A percentile compares a stretch with the other conserved stretches of the same genome.
phyloP scores from a whole-genome alignment of 2,888 invertebrate genomes.

The Eupithecia subfuscata region DNA sequence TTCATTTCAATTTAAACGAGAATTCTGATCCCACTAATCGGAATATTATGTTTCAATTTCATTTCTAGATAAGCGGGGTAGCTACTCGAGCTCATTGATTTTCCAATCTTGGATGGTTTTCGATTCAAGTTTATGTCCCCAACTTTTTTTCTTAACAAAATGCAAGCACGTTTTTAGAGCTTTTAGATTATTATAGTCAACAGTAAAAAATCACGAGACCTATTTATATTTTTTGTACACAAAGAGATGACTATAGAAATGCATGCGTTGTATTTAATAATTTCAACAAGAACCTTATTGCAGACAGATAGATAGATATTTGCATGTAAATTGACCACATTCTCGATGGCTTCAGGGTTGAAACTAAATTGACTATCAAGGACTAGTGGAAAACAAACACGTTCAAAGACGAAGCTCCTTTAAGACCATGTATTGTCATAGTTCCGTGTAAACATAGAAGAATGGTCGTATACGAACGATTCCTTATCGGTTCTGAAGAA shows the following conservation, averaged over 20 bases:
- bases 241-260: background rate
- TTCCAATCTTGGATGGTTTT: slow-evolving; percentile 39
- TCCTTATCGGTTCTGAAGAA: background rate
- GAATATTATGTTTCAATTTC: slow-evolving; percentile 73
- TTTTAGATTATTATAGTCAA: background rate
- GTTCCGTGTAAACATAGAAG: slow-evolving; percentile 12
- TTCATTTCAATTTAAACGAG: slow-evolving; percentile 67
- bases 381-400: slow-evolving; percentile 7
- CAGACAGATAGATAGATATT: background rate
- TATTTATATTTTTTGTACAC: background rate
- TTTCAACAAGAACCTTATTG: background rate
- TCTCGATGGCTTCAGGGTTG: background rate
- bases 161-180: background rate
- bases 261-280: background rate
- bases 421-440: slow-evolving; percentile 1
- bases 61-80: slow-evolving; percentile 51
- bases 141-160: background rate
- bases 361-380: slow-evolving; percentile 9
- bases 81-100: slow-evolving; percentile 29
- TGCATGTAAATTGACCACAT: background rate
- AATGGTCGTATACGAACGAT: background rate
- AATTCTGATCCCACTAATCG: slow-evolving; percentile 70
- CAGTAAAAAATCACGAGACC: background rate
- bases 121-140: background rate
- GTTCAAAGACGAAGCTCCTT: background rate